Conservation (phyloP, 2,888 invertebrate species). For the Acanthosoma haemorrhoidale region DNA sequence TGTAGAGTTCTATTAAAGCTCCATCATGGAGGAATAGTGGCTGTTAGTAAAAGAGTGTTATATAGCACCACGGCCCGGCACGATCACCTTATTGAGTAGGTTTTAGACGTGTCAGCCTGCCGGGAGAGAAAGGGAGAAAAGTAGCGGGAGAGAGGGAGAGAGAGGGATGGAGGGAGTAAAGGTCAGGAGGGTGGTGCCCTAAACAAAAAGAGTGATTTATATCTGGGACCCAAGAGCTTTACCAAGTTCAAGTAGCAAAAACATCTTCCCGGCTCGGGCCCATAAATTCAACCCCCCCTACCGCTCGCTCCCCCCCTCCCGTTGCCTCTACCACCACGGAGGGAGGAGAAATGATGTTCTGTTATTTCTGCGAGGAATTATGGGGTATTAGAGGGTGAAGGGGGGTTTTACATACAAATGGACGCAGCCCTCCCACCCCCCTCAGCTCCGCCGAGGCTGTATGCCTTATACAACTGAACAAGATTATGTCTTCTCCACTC, state of each 20-base stretch:
- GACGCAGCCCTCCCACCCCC: neutral
- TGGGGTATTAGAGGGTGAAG: constrained; percentile 38
- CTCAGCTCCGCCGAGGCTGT: neutral
- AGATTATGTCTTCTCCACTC: constrained; percentile 19
- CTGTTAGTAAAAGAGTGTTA: neutral
- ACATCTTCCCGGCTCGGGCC: constrained; percentile 36
- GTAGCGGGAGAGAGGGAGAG: neutral
- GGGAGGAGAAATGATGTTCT: constrained; percentile 37
- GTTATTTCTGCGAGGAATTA: constrained; percentile 41
- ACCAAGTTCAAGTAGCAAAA: constrained; percentile 41
- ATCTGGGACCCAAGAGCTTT: constrained; percentile 29
- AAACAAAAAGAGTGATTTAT: constrained; percentile 39
- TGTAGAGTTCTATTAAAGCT: too few species aligned
- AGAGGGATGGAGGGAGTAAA: neutral
- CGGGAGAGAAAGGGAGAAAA: too few species aligned
- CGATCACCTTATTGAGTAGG: neutral
- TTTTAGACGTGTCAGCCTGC: neutral
- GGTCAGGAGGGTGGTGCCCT: constrained; percentile 26
- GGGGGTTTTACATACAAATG: constrained; percentile 36
- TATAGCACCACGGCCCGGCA: neutral
- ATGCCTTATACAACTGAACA: constrained; percentile 25
- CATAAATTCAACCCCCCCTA: constrained; percentile 21
- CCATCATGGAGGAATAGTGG: neutral
- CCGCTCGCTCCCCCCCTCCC: neutral
- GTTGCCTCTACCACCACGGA: neutral